These are phyloP conservation scores for Porites evermanni DNA, from an alignment of 92 coral and sea anemone genomes.

Conservation along the genomic window DNA sequence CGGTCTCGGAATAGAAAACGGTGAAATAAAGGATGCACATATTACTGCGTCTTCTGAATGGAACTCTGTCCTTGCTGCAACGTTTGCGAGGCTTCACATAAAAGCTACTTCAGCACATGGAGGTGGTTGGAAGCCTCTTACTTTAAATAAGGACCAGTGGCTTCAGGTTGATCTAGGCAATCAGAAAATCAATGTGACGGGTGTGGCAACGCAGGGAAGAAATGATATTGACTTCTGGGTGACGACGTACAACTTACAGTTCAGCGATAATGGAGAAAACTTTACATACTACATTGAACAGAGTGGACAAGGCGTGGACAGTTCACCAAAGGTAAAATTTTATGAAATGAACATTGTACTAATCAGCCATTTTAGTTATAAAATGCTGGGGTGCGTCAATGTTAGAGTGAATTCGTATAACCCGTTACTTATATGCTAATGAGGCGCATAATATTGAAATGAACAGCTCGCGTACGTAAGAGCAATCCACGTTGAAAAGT, in stretches of 20 bases:
- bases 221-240: background rate
- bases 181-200: conserved; percentile 6
- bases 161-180: conserved; percentile 2
- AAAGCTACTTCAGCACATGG: background rate
- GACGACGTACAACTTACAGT: conserved; percentile 17
- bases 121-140: conserved; percentile 3
- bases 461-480: no score
- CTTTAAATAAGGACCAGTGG: background rate
- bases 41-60: background rate
- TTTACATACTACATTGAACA: conserved; percentile 5
- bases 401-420: no score
- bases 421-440: no score
- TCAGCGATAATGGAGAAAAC: background rate
- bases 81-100: background rate
- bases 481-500: no score
- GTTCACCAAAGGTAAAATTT: background rate
- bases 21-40: conserved; percentile 2
- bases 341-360: no score
- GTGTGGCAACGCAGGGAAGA: conserved; percentile 11
- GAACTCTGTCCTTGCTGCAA: background rate
- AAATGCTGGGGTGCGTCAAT: no score
- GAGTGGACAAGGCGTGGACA: background rate
- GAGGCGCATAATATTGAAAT: no score
- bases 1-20: background rate
- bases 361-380: no score